Evolutionary conservation across 1,140 invertebrate genomes (phyloP).

Genomic region (Danaus plexippus): DNA sequence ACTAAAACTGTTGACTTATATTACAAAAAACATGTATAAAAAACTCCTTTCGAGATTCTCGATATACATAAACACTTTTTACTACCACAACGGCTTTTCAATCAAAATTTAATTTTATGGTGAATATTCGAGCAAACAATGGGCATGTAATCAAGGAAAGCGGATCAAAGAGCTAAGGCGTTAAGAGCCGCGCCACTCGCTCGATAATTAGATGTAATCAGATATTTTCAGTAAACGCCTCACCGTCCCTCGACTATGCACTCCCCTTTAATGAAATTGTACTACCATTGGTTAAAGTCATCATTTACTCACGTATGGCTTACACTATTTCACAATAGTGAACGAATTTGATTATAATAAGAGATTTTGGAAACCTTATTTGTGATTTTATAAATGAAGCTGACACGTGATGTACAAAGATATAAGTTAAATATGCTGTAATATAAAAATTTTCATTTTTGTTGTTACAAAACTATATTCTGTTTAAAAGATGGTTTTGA

Average conservation of each 20-base stretch:
- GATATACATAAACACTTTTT: too few relatives aligned
- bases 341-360: too few relatives aligned
- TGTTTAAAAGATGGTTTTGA: too few relatives aligned
- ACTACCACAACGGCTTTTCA: too few relatives aligned
- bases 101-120: slow-evolving; percentile 15
- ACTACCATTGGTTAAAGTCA: slow-evolving; percentile 24
- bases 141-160: slow-evolving; percentile 42
- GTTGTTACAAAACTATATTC: too few relatives aligned
- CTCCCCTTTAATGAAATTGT: slow-evolving; percentile 61
- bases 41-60: too few relatives aligned
- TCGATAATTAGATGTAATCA: slow-evolving; percentile 71
- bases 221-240: slow-evolving; percentile 69
- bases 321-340: too few relatives aligned
- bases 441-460: too few relatives aligned
- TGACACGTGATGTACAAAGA: background rate
- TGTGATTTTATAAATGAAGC: slow-evolving; percentile 5
- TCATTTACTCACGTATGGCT: too few relatives aligned
- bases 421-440: too few relatives aligned
- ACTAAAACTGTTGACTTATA: slow-evolving; percentile 1
- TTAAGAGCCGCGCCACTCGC: slow-evolving; percentile 40
- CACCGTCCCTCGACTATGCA: slow-evolving; percentile 39
- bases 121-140: slow-evolving; percentile 37
- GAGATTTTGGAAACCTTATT: background rate
- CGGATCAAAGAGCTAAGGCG: slow-evolving; percentile 33
- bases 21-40: slow-evolving; percentile 5